phyloP scores from a whole-genome alignment of 2,888 invertebrate species.

The Belgica antarctica region DNA sequence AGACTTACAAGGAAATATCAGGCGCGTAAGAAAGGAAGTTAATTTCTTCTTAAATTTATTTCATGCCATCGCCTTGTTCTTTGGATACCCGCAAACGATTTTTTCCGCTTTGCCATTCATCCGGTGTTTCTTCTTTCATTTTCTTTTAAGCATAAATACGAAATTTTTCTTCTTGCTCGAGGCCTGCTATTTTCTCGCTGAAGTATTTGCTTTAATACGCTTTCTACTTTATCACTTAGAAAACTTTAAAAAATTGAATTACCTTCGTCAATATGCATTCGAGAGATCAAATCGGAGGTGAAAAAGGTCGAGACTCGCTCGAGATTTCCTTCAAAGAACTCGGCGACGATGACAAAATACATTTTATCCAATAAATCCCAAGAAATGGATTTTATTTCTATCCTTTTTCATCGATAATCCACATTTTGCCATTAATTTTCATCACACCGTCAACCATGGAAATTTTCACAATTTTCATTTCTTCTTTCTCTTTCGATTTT shows the following conservation, averaged over 20 bases:
- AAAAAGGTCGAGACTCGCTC: background rate
- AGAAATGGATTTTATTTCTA: background rate
- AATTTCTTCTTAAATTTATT: slow-evolving; percentile 1
- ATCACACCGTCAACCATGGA: background rate
- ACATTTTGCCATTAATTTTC: slow-evolving; percentile 17
- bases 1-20: background rate
- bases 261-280: slow-evolving; percentile 14
- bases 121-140: background rate
- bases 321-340: background rate
- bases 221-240: background rate
- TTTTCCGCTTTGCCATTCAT: background rate
- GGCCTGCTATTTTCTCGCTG: background rate
- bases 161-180: background rate
- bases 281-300: background rate
- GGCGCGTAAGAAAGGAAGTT: slow-evolving; percentile 22
- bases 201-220: too few species aligned
- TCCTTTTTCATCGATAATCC: slow-evolving; percentile 24
- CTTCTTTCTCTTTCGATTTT: background rate
- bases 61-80: background rate
- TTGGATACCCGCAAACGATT: background rate
- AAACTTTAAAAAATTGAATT: background rate
- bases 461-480: slow-evolving; percentile 26
- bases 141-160: background rate
- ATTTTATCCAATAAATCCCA: slow-evolving; percentile 23
- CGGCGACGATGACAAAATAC: background rate